Evolutionary conservation across 2,113 vertebrate genomes (phyloP).

Genomic region (Sorex fumeus): DNA sequence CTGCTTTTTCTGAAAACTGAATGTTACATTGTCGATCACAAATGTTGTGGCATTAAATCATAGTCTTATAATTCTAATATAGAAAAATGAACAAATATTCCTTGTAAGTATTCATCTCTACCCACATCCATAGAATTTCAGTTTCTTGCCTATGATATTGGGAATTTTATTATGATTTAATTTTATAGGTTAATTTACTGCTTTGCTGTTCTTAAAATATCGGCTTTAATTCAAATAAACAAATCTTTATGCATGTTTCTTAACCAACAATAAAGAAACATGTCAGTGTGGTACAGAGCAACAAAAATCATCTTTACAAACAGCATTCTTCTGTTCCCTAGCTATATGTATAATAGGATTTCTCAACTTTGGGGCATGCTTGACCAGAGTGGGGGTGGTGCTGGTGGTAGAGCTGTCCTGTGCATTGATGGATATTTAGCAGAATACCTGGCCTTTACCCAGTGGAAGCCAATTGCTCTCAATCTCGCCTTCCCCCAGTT

Average conservation of each 20-base stretch:
- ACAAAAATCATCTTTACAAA: slow-evolving; percentile 68
- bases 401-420: background rate
- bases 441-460: background rate
- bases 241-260: background rate
- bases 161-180: slow-evolving; percentile 8
- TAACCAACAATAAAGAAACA: slow-evolving; percentile 44
- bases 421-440: background rate
- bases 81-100: slow-evolving; percentile 41
- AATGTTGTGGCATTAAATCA: background rate
- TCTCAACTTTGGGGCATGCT: background rate
- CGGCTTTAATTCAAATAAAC: slow-evolving; percentile 47
- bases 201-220: slow-evolving; percentile 41
- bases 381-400: background rate
- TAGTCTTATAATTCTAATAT: background rate
- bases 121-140: background rate
- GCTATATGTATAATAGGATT: slow-evolving; percentile 66
- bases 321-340: slow-evolving; percentile 60
- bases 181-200: slow-evolving; percentile 59
- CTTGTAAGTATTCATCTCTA: slow-evolving; percentile 43
- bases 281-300: slow-evolving; percentile 59
- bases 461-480: background rate
- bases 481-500: background rate
- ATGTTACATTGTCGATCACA: background rate
- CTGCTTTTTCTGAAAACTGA: background rate
- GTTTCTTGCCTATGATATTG: slow-evolving; percentile 22